These are phyloP conservation scores for Danaus plexippus DNA, from an alignment of 1,140 invertebrate species.

Conservation along the genomic window DNA sequence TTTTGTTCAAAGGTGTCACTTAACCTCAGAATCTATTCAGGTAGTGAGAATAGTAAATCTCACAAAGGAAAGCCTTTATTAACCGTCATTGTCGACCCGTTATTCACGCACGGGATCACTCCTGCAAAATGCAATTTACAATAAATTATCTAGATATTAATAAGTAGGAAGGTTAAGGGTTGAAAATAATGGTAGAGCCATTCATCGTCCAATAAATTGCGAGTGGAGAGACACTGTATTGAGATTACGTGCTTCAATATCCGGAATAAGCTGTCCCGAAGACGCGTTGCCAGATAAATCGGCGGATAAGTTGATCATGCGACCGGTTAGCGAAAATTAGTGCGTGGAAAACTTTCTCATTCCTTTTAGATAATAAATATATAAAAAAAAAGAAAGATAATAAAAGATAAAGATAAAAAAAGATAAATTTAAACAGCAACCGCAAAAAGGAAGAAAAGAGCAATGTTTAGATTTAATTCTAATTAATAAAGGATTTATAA, in stretches of 20 bases:
- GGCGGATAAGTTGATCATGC: constrained; percentile 19
- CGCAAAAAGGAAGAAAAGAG: constrained; percentile 34
- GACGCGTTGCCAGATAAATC: constrained; percentile 27
- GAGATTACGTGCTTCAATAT: constrained; percentile 71
- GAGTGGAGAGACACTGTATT: constrained; percentile 62
- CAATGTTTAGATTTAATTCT: constrained; percentile 36
- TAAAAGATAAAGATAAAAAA: too few species aligned
- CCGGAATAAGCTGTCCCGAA: constrained; percentile 47
- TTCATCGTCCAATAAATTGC: constrained; percentile 69
- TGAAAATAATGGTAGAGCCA: constrained; percentile 60
- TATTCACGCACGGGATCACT: constrained; percentile 46
- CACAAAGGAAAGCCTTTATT: constrained; percentile 24
- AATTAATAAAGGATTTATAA: constrained; percentile 28
- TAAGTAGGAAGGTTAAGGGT: constrained; percentile 67
- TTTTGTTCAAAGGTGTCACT: constrained; percentile 6
- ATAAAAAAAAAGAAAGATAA: too few species aligned
- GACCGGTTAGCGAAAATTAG: constrained; percentile 32
- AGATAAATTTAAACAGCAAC: constrained; percentile 37
- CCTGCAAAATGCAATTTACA: constrained; percentile 67
- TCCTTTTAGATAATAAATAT: constrained; percentile 31
- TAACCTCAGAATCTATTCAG: constrained; percentile 14
- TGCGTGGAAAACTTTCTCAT: constrained; percentile 42
- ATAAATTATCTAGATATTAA: constrained; percentile 71
- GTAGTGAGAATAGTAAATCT: constrained; percentile 19
- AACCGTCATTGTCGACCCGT: constrained; percentile 23